Percentiles rank a stretch among this genome's conserved stretches.
These are phyloP conservation scores for Lepus americanus DNA, from an alignment of 2,113 vertebrate species.

Conservation along the genomic window DNA sequence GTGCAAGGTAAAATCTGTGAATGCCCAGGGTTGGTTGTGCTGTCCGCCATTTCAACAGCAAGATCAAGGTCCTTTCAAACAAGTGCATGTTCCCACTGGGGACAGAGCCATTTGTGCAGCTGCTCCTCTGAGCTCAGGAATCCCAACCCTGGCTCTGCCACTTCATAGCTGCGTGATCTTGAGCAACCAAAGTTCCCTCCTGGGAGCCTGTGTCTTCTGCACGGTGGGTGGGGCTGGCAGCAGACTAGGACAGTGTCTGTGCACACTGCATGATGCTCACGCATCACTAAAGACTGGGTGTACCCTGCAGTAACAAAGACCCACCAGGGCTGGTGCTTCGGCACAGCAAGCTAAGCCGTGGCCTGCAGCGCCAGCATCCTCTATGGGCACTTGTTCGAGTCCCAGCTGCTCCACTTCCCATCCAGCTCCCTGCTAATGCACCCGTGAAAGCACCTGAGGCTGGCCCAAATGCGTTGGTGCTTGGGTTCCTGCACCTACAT, in stretches of 20 bases:
- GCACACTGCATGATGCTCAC: neutral
- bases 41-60: neutral
- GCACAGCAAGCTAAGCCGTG: too few relatives aligned
- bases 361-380: too few relatives aligned
- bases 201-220: neutral
- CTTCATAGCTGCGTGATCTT: fast-evolving
- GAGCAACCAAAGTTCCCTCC: neutral
- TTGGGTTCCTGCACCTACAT: too few relatives aligned
- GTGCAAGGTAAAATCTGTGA: neutral
- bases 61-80: neutral
- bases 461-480: too few relatives aligned
- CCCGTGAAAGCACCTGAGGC: too few relatives aligned
- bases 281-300: neutral
- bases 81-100: fast-evolving
- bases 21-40: neutral
- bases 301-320: neutral
- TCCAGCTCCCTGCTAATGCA: too few relatives aligned
- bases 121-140: fast-evolving
- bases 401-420: too few relatives aligned
- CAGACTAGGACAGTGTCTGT: neutral
- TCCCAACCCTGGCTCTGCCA: fast-evolving
- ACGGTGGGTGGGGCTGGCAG: neutral
- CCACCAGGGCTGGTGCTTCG: neutral
- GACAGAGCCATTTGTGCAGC: neutral
- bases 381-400: too few relatives aligned